Conservation (phyloP, 2,797 vertebrate genomes). For the Macrochelys suwanniensis region DNA sequence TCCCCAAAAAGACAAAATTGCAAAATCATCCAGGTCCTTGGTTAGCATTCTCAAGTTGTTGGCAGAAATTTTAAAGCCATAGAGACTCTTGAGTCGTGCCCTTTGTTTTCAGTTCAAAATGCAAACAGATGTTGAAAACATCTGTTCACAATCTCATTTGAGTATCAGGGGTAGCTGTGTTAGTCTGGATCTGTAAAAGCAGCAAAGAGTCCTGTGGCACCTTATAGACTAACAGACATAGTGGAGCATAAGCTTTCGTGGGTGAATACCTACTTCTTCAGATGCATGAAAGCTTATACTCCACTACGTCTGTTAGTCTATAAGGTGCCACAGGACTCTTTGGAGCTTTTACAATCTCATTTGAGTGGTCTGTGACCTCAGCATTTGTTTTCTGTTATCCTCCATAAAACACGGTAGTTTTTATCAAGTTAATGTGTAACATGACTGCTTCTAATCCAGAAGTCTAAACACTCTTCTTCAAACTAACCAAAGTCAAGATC, state of each 20-base stretch:
- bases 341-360: background rate
- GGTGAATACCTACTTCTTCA: no score
- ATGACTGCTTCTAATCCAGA: background rate
- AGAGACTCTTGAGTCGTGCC: conserved; percentile 2
- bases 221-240: no score
- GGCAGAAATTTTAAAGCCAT: conserved; percentile 37
- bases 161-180: background rate
- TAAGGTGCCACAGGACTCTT: no score
- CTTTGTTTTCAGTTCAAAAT: conserved; percentile 74
- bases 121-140: conserved; percentile 53
- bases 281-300: no score
- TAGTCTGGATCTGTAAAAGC: no score
- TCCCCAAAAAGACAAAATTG: conserved; percentile 17
- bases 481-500: background rate
- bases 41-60: conserved; percentile 27
- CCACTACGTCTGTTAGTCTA: no score
- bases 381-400: conserved; percentile 11
- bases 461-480: background rate
- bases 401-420: conserved; percentile 21
- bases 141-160: conserved; percentile 20
- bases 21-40: conserved; percentile 44
- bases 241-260: no score
- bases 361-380: conserved; percentile 13
- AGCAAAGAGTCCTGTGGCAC: no score
- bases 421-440: background rate